Evolutionary conservation across 2,888 invertebrate species (phyloP).

Genomic region (Lepetodrilus schrolli): DNA sequence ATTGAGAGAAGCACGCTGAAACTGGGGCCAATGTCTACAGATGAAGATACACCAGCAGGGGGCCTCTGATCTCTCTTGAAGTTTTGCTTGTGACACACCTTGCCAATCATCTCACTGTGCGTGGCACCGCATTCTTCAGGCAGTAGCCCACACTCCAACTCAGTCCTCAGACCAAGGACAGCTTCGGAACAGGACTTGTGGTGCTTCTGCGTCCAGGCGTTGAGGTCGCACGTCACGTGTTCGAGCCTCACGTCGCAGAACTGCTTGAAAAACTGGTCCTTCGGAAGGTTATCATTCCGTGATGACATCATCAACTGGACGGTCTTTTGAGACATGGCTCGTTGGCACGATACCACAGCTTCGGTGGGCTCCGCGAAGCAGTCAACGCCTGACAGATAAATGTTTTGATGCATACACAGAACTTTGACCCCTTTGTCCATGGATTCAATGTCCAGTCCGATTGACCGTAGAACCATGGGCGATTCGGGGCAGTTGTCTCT

Average conservation of each 20-base stretch:
- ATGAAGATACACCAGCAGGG: background rate
- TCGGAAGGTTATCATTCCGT: background rate
- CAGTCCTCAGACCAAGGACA: constrained; percentile 43
- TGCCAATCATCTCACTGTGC: constrained; percentile 14
- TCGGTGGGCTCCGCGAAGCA: constrained; percentile 29
- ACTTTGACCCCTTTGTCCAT: constrained; percentile 40
- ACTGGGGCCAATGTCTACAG: too few species aligned
- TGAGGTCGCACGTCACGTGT: constrained; percentile 41
- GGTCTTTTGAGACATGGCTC: constrained; percentile 34
- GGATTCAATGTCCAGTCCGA: constrained; percentile 41
- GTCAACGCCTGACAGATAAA: constrained; percentile 31
- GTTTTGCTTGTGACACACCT: constrained; percentile 12
- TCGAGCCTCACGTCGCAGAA: constrained; percentile 30
- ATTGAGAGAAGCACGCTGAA: too few species aligned
- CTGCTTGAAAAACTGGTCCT: constrained; percentile 10
- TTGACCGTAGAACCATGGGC: constrained; percentile 33
- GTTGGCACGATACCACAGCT: constrained; percentile 25
- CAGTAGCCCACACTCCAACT: constrained; percentile 45
- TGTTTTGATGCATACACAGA: constrained; percentile 37
- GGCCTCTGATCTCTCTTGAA: constrained; percentile 4
- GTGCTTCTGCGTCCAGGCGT: constrained; percentile 40
- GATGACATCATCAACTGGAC: constrained; percentile 37
- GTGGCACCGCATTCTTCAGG: constrained; percentile 35
- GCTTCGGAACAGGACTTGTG: constrained; percentile 39
- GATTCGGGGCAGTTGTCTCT: constrained; percentile 42